phyloP scores from a whole-genome alignment of 2,113 vertebrate genomes.

The Erythrocebus patas region DNA sequence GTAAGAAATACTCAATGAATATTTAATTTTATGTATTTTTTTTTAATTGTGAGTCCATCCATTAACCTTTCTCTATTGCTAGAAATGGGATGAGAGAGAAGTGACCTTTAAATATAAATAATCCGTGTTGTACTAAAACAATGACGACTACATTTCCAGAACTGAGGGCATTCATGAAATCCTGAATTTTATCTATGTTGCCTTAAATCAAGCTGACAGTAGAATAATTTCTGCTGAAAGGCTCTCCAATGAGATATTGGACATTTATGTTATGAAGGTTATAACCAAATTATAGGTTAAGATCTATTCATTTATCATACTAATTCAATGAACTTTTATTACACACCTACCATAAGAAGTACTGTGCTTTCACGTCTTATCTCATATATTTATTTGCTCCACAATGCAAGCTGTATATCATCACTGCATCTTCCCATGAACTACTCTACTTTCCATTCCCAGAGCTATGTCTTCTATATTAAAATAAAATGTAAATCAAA shows the following conservation, averaged over 20 bases:
- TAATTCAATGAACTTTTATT: conserved; percentile 5
- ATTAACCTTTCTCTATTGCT: background rate
- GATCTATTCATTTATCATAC: background rate
- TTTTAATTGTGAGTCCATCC: background rate
- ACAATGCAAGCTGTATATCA: background rate
- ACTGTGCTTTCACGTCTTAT: background rate
- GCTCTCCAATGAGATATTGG: background rate
- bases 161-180: background rate
- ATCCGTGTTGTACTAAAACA: background rate
- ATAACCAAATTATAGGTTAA: background rate
- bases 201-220: conserved; percentile 3
- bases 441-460: background rate
- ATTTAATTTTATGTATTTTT: background rate
- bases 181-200: background rate
- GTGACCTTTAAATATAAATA: conserved; percentile 20
- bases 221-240: conserved; percentile 22
- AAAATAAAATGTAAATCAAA: background rate
- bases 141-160: background rate
- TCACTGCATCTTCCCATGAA: background rate
- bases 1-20: background rate
- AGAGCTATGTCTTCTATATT: background rate
- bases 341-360: background rate
- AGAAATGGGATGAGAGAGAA: rapidly evolving
- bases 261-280: background rate
- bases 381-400: background rate